phyloP scores from a whole-genome alignment of 2,888 invertebrate species.

The Apodemia zela region DNA sequence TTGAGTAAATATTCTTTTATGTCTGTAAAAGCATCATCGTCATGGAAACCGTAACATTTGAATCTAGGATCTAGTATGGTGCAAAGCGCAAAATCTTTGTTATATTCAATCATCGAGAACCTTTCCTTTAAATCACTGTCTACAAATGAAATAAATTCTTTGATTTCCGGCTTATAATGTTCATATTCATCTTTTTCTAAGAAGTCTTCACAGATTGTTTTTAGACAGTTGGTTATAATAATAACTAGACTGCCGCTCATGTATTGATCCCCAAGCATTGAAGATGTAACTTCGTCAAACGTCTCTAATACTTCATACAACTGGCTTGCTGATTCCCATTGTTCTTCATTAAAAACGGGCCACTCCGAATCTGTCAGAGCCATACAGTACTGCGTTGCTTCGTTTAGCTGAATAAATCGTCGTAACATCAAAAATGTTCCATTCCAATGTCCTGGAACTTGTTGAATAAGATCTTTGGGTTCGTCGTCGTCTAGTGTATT shows the following conservation, averaged over 20 bases:
- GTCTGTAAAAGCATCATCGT: not conserved
- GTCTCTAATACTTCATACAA: not conserved
- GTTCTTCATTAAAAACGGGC: not conserved
- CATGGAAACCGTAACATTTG: constrained; percentile 9
- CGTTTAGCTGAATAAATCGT: not conserved
- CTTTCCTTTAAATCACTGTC: constrained; percentile 3
- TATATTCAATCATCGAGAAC: constrained; percentile 2
- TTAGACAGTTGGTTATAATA: constrained; percentile 6
- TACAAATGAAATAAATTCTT: not conserved
- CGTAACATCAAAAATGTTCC: constrained; percentile 5
- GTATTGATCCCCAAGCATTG: not conserved
- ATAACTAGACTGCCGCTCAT: constrained; percentile 1
- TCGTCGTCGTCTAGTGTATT: not conserved
- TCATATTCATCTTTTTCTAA: not conserved
- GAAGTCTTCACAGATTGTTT: not conserved
- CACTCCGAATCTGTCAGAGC: not conserved
- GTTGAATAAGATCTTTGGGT: not conserved
- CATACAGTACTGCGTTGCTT: constrained; percentile 13
- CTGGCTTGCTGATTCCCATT: constrained; percentile 4
- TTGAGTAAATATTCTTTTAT: not conserved
- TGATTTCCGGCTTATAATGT: constrained; percentile 4
- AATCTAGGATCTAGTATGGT: constrained; percentile 12
- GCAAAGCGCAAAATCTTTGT: constrained; percentile 9
- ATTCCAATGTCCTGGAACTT: constrained; percentile 3
- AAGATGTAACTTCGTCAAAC: constrained; percentile 1